These are phyloP conservation scores for Parasteatoda tepidariorum DNA, from an alignment of 1,140 invertebrate species.

Conservation along the genomic window DNA sequence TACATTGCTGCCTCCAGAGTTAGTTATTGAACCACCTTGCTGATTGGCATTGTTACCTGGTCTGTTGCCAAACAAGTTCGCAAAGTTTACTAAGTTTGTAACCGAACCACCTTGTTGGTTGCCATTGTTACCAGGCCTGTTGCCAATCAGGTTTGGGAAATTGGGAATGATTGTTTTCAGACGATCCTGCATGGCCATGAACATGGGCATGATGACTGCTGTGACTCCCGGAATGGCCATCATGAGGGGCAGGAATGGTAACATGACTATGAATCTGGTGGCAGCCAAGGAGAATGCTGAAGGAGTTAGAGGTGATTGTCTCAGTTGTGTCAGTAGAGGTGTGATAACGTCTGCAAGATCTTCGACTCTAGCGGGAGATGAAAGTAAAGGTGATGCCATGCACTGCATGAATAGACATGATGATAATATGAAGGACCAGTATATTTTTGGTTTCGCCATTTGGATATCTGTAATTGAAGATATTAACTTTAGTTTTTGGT, in stretches of 20 bases:
- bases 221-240: conserved; percentile 45
- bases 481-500: too few species aligned
- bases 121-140: not conserved
- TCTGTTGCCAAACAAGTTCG: not conserved
- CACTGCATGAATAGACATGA: not conserved
- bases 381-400: not conserved
- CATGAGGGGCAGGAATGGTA: conserved; percentile 45
- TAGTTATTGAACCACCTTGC: not conserved
- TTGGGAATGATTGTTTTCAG: conserved; percentile 34
- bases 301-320: conserved; percentile 16
- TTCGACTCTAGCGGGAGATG: not conserved
- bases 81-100: conserved; percentile 7
- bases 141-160: not conserved
- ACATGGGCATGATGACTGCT: conserved; percentile 23
- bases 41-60: not conserved
- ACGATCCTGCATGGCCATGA: conserved; percentile 51
- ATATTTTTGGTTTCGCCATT: not conserved
- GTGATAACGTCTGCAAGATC: not conserved
- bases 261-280: conserved; percentile 51
- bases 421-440: not conserved
- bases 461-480: too few species aligned
- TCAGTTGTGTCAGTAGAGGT: not conserved
- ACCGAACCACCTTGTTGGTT: conserved; percentile 26
- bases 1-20: not conserved
- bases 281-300: conserved; percentile 38